A percentile compares a stretch with the other conserved stretches of the same genome.
Evolutionary conservation across 2,888 invertebrate species (phyloP).

Genomic region (Gastrophysa polygoni): DNA sequence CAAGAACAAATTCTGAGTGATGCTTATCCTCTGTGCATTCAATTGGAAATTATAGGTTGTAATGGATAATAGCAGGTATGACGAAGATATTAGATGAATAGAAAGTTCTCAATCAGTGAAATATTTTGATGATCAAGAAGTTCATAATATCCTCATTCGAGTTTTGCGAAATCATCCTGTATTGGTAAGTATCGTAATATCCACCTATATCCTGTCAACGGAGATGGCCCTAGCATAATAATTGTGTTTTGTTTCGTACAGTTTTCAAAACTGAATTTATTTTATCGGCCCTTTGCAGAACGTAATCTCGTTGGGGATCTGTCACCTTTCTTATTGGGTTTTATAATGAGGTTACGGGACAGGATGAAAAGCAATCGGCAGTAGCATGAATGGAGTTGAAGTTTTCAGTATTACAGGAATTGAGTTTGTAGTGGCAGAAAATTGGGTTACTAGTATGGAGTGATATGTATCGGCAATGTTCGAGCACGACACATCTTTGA

Average conservation of each 20-base stretch:
- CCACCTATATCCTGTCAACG: too few species aligned
- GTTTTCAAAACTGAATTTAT: conserved; percentile 54
- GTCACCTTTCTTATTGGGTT: conserved; percentile 30
- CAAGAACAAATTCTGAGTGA: too few species aligned
- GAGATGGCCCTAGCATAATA: conserved; percentile 17
- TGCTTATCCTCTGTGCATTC: too few species aligned
- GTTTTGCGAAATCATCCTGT: too few species aligned
- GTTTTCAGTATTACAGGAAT: not conserved
- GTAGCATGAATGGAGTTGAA: not conserved
- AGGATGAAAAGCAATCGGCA: conserved; percentile 1
- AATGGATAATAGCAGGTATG: too few species aligned
- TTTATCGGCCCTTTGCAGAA: conserved; percentile 46
- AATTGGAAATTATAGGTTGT: too few species aligned
- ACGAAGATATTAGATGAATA: too few species aligned
- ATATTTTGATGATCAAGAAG: too few species aligned
- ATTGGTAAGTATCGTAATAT: too few species aligned
- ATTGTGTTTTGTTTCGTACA: conserved; percentile 54
- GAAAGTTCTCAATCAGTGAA: too few species aligned
- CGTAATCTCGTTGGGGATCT: conserved; percentile 29
- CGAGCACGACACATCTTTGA: too few species aligned
- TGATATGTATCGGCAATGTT: not conserved
- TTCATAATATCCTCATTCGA: too few species aligned
- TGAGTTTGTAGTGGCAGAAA: not conserved
- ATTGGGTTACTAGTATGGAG: not conserved
- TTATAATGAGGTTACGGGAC: conserved; percentile 32